phyloP scores from a whole-genome alignment of 2,113 vertebrate species.

The Deroptyus accipitrinus region DNA sequence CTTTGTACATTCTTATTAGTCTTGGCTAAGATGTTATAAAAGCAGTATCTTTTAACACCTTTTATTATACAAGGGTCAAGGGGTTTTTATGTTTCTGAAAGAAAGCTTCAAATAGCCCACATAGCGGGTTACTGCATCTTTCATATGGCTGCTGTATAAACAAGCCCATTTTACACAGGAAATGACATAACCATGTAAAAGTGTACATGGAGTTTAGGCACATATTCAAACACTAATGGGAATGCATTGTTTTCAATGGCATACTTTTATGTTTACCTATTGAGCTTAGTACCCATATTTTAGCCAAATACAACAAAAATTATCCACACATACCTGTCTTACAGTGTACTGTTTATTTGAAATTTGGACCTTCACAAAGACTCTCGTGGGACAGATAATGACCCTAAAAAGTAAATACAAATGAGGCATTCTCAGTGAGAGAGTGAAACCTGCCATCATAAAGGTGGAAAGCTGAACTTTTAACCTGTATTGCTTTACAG shows the following conservation, averaged over 20 bases:
- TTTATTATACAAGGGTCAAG: constrained; percentile 74
- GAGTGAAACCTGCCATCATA: constrained; percentile 62
- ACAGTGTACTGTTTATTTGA: constrained; percentile 74
- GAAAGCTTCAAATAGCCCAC: constrained; percentile 74
- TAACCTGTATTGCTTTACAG: constrained; percentile 57
- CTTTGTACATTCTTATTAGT: constrained; percentile 66
- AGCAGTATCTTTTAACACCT: constrained; percentile 74
- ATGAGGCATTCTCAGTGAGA: constrained; percentile 64
- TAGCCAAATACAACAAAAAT: constrained; percentile 81
- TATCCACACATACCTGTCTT: constrained; percentile 81
- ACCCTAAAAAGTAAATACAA: constrained; percentile 70
- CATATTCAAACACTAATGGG: constrained; percentile 78
- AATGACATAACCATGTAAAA: constrained; percentile 83
- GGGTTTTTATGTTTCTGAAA: constrained; percentile 72
- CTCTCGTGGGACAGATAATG: constrained; percentile 74
- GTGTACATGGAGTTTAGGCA: constrained; percentile 77
- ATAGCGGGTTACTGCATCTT: constrained; percentile 70
- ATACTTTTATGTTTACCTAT: constrained; percentile 79
- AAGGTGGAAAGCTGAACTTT: constrained; percentile 72
- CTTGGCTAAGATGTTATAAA: constrained; percentile 68
- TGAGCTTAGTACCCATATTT: constrained; percentile 73
- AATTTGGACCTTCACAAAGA: constrained; percentile 74
- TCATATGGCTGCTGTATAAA: constrained; percentile 75
- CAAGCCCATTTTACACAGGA: constrained; percentile 81
- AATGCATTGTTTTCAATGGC: constrained; percentile 86